These are phyloP conservation scores for Ailurus styani DNA, from an alignment of 2,113 vertebrate genomes.

Conservation along the genomic window DNA sequence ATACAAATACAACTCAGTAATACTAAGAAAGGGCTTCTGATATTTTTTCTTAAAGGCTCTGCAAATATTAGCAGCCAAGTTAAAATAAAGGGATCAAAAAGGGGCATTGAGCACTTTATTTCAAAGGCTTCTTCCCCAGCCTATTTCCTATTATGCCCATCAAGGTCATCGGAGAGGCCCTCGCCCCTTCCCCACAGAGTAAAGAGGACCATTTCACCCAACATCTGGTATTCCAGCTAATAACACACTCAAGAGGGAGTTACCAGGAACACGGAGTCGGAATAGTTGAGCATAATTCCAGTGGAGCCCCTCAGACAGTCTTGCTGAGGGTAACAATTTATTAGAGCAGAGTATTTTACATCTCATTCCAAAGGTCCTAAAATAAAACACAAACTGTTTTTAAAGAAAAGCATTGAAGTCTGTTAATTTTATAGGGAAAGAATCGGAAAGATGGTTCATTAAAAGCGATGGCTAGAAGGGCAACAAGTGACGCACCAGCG, in stretches of 20 bases:
- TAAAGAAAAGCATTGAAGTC: neutral
- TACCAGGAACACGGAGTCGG: neutral
- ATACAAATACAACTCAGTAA: neutral
- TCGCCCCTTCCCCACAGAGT: neutral
- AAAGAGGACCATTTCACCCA: neutral
- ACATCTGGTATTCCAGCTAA: neutral
- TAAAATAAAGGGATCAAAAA: neutral
- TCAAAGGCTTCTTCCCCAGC: neutral
- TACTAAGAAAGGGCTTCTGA: neutral
- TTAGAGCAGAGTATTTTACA: neutral
- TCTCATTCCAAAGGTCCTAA: neutral
- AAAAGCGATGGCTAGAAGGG: neutral
- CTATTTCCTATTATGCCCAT: neutral
- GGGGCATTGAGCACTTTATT: neutral
- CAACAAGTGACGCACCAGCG: neutral
- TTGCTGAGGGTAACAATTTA: neutral
- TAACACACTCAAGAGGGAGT: neutral
- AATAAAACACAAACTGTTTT: neutral
- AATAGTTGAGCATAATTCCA: neutral
- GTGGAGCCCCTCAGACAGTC: neutral
- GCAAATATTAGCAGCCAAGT: neutral
- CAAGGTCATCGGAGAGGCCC: neutral
- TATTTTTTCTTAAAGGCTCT: neutral
- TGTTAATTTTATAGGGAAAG: neutral
- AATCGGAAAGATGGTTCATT: neutral